phyloP scores from a whole-genome alignment of 2,888 invertebrate genomes.

The Arge pagana region DNA sequence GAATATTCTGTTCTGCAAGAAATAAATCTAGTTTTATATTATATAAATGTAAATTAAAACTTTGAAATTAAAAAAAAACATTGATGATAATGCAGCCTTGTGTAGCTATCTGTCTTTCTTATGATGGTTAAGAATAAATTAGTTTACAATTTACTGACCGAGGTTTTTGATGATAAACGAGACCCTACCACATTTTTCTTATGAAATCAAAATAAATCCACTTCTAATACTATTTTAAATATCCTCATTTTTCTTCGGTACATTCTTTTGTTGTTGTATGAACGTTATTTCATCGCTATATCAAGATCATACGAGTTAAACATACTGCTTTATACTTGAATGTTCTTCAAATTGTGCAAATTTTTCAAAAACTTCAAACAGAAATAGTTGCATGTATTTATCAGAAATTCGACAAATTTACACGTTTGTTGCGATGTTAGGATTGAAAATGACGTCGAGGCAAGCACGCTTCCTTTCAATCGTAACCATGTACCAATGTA shows the following conservation, averaged over 20 bases:
- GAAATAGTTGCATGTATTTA: too few species aligned
- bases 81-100: constrained; percentile 21
- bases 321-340: background rate
- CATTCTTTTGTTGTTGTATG: constrained; percentile 13
- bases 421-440: too few species aligned
- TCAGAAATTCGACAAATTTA: too few species aligned
- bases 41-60: constrained; percentile 47
- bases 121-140: constrained; percentile 22
- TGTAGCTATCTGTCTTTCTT: constrained; percentile 39
- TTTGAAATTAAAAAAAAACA: constrained; percentile 25
- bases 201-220: background rate
- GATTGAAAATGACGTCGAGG: too few species aligned
- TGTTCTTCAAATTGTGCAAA: constrained; percentile 3
- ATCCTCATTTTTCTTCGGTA: constrained; percentile 11
- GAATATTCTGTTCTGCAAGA: constrained; percentile 45
- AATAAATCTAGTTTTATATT: constrained; percentile 53
- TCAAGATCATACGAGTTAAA: background rate
- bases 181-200: constrained; percentile 25
- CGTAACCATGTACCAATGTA: background rate
- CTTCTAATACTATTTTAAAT: constrained; percentile 1
- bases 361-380: too few species aligned
- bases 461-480: constrained; percentile 8
- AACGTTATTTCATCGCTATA: background rate
- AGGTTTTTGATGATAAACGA: constrained; percentile 17
- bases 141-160: constrained; percentile 19